Percentiles rank a stretch among this genome's conserved stretches.
Conservation (phyloP, 92 coral and sea anemone species). For the Porites evermanni region DNA sequence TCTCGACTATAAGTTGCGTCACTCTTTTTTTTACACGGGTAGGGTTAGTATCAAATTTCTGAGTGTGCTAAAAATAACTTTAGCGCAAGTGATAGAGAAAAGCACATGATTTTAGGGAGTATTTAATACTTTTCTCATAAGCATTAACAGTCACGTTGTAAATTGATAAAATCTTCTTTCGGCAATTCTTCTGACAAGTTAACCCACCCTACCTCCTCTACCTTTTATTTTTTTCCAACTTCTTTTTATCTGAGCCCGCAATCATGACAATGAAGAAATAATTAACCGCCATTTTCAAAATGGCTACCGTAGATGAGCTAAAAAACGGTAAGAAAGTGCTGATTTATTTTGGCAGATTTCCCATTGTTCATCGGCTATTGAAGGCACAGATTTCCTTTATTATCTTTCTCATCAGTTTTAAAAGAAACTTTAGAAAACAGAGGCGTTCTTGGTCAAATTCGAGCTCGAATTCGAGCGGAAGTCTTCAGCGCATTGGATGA, state of each 20-base stretch:
- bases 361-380: not conserved
- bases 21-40: not conserved
- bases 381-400: not conserved
- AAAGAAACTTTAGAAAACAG: conserved; percentile 97
- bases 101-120: not conserved
- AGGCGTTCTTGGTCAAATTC: conserved; percentile 96
- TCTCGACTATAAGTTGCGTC: not conserved
- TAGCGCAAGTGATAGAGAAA: no score
- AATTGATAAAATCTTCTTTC: not conserved
- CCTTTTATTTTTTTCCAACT: not conserved
- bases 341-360: not conserved
- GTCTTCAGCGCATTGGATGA: conserved; percentile 95
- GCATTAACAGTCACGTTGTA: no score
- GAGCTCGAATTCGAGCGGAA: conserved; percentile 95
- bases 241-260: not conserved
- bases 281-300: conserved; percentile 85
- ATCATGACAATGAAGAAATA: not conserved
- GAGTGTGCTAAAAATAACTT: not conserved
- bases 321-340: conserved; percentile 71
- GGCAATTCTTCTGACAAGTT: not conserved
- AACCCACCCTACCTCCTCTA: not conserved
- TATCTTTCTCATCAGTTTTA: conserved; percentile 61
- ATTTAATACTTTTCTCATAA: not conserved
- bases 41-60: not conserved
- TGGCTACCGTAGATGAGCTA: conserved; percentile 95